Conservation (phyloP, 2,797 vertebrate genomes). For the Fistularia commersonii region DNA sequence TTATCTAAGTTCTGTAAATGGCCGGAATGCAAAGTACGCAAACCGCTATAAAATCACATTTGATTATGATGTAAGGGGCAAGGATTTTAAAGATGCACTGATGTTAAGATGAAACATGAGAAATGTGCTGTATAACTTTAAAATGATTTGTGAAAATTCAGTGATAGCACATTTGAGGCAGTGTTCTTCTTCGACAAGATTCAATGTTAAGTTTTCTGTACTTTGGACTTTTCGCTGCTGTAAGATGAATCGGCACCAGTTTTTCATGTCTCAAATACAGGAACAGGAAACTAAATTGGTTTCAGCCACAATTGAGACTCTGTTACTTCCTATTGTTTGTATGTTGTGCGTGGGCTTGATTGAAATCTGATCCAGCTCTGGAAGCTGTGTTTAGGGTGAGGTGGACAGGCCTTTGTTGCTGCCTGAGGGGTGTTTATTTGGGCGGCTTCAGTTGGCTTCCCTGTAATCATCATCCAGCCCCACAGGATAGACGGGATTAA, state of each 20-base stretch:
- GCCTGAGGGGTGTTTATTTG: slow-evolving; percentile 75
- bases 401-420: slow-evolving; percentile 73
- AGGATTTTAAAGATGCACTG: too few relatives aligned
- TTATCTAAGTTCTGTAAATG: slow-evolving; percentile 28
- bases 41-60: slow-evolving; percentile 10
- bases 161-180: neutral
- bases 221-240: neutral
- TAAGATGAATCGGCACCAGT: slow-evolving; percentile 24
- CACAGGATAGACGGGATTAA: slow-evolving; percentile 73
- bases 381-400: slow-evolving; percentile 76
- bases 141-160: neutral
- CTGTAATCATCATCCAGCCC: slow-evolving; percentile 74
- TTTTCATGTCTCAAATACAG: slow-evolving; percentile 18
- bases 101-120: neutral
- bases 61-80: neutral
- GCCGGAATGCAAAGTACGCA: slow-evolving; percentile 41
- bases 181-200: neutral
- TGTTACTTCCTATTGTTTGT: slow-evolving; percentile 69
- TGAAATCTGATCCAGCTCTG: slow-evolving; percentile 70
- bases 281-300: slow-evolving; percentile 53
- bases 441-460: slow-evolving; percentile 72
- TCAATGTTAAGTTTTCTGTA: neutral
- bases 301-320: slow-evolving; percentile 50
- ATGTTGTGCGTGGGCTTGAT: slow-evolving; percentile 71
- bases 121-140: slow-evolving; percentile 1